Base-by-base conservation (phyloP, 2,888 invertebrate species). In the Electrophaes corylata region DNA sequence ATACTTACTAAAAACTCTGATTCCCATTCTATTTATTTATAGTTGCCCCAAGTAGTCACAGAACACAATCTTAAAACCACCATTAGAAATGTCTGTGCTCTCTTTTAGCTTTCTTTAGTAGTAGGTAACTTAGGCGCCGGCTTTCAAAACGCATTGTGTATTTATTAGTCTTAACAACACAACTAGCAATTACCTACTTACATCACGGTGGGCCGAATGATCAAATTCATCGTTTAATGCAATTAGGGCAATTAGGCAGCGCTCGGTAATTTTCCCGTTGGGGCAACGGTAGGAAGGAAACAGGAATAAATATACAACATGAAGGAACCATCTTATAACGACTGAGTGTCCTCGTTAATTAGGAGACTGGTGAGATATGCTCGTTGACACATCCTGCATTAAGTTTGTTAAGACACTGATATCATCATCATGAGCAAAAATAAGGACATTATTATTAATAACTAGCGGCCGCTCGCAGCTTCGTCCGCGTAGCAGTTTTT, bases 211-310 rank as follows among this genome's bases (percentile, higher is more conserved):
- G 64, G 47, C 62, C 48, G 40, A 26, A 41, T 44, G 31, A 59
- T 60, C 59, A 26, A 40, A 52, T 64, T 60, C 55, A 57, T 55
- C 56, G 40, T 46, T 67, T 66, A 62, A 65, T 63, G 48, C 65
- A 68, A 68, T 68, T 69, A 66, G 26, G 46, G 43, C 65, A 64
- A 66, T 64, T 64, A 68, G 48, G 54, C 26, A 33, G 26, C 46
- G 35, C 35, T 14, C 14, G 37, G 37, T 53, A 50, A 59, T 62
- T 51, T 48, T 58, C 39, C 52, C 56, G 61, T 56, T 60, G 54
- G 48, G 48, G 53, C 53, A 51, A 53, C 58, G 47, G 12, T 26
- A 56, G 54, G 51, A 29, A 56, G 55, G 66, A 64, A 62, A 58
- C 39, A 56, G 10, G 49, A 59, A 50, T 59, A 40, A 59, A 46